phyloP scores from a whole-genome alignment of 2,797 vertebrate genomes.

The Natrix natrix region DNA sequence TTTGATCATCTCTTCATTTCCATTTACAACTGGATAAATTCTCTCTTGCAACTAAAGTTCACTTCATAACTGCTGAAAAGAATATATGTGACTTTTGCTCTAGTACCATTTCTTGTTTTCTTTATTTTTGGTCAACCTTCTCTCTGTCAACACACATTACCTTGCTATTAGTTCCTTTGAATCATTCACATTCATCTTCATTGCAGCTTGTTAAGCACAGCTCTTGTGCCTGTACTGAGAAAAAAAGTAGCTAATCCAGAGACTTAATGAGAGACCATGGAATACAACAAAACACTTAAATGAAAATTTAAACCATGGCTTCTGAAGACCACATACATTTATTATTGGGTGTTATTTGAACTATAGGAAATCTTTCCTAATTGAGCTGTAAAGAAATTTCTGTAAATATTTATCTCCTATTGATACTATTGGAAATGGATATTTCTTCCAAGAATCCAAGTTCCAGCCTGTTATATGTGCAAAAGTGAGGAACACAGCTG shows the following conservation, averaged over 20 bases:
- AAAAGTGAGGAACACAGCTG: neutral
- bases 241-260: neutral
- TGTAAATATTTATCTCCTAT: neutral
- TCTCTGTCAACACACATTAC: neutral
- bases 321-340: neutral
- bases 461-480: neutral
- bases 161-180: neutral
- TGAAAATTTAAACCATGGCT: neutral
- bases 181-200: neutral
- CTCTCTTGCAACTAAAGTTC: neutral
- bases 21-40: neutral
- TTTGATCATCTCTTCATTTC: rapidly evolving
- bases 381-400: neutral
- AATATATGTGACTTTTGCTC: slow-evolving; percentile 14
- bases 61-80: neutral
- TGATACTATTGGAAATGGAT: neutral
- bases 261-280: neutral
- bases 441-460: neutral
- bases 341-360: neutral
- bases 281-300: neutral
- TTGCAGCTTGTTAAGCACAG: neutral
- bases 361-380: neutral
- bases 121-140: neutral
- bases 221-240: neutral
- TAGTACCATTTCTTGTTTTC: neutral